phyloP scores from a whole-genome alignment of 2,113 vertebrate species.

The Oreochromis tanganicae region DNA sequence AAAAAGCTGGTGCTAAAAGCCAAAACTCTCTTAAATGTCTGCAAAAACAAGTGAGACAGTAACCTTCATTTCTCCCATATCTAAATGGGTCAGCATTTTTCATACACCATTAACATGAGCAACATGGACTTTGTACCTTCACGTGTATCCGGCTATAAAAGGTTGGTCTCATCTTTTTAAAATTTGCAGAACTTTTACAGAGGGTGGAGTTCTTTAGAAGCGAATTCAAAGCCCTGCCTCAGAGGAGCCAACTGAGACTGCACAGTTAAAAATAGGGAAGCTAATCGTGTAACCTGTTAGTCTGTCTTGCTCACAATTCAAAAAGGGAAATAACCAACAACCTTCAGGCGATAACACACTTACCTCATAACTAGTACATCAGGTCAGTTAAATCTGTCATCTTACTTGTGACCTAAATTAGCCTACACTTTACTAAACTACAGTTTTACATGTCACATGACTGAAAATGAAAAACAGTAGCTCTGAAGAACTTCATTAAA shows the following conservation, averaged over 20 bases:
- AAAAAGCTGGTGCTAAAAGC: background rate
- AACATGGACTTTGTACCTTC: background rate
- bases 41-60: background rate
- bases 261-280: background rate
- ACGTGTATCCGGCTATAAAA: slow-evolving; percentile 8
- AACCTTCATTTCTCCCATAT: background rate
- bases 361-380: background rate
- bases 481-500: background rate
- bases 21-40: background rate
- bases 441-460: background rate
- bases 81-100: background rate
- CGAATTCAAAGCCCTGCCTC: slow-evolving; percentile 15
- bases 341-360: background rate
- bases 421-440: background rate
- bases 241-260: background rate
- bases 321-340: background rate
- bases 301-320: background rate
- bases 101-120: background rate
- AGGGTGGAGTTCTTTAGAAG: slow-evolving; percentile 28
- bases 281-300: background rate
- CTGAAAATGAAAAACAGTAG: background rate
- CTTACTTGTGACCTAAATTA: background rate
- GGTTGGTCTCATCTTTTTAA: background rate
- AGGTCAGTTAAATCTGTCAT: background rate
- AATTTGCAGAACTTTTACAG: background rate